These are phyloP conservation scores for Saxicola maurus DNA, from an alignment of 2,797 vertebrate species.

Conservation along the genomic window DNA sequence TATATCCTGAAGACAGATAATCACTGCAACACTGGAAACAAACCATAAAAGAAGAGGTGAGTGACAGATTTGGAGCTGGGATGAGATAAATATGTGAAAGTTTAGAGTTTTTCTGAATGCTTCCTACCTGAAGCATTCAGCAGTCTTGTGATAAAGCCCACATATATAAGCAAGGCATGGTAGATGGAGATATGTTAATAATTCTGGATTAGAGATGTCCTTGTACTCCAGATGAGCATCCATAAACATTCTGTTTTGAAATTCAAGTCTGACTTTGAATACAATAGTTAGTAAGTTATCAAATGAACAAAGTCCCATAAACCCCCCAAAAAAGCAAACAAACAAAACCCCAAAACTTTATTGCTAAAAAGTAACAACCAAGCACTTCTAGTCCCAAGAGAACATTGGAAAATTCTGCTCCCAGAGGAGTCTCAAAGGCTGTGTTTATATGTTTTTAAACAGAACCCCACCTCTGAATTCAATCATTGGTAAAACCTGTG, in stretches of 20 bases:
- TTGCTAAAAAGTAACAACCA: neutral
- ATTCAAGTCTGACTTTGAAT: neutral
- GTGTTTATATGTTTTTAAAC: neutral
- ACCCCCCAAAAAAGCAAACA: accelerated
- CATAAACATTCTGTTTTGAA: neutral
- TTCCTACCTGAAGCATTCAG: neutral
- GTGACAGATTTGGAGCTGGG: neutral
- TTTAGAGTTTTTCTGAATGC: neutral
- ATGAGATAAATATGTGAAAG: neutral
- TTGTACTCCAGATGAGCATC: neutral
- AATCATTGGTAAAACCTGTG: neutral
- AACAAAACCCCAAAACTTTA: neutral
- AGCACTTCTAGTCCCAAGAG: neutral
- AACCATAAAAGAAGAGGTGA: neutral
- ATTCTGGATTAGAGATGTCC: neutral
- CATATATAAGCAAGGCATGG: neutral
- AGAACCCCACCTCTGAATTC: neutral
- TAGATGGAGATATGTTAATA: neutral
- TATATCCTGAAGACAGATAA: neutral
- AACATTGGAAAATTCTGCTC: neutral
- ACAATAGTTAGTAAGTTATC: neutral
- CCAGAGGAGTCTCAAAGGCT: neutral
- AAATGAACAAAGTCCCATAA: neutral
- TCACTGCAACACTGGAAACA: neutral
- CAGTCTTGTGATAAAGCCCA: neutral